Evolutionary conservation across 2,888 invertebrate species (phyloP), one percentile per base, ranked within the genome.

Genomic region (Gryllus longicercus): DNA sequence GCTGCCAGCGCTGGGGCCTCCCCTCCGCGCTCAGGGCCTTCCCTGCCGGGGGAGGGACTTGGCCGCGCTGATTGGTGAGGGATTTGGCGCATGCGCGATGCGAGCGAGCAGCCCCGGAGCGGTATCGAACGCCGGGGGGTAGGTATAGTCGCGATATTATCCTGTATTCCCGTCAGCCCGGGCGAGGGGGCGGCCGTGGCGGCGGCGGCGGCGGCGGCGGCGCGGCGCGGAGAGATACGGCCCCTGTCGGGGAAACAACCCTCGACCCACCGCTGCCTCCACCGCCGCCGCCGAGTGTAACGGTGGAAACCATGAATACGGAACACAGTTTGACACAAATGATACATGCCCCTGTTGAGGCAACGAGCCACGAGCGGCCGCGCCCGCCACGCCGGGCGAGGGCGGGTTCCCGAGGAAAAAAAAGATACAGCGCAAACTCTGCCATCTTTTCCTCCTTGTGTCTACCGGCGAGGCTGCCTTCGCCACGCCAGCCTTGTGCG

Each of bases 291-390:
- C 63, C 63, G 63, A 63, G n/a, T 63, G 63, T 63, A 63, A 63
- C n/a, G 63, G 63, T 63, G 63, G 63, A 63, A 63, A 63, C 63
- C 63, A 63, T 63, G 63, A 63, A 63, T 63, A 63, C 63, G 63
- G 63, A 63, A 63, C 63, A 63, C 63, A 63, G 63, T 63, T 63
- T 63, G 63, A 63, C 63, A 63, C 63, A 63, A 63, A 63, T 63
- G 63, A 63, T 63, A 63, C 63, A 63, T 63, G 63, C 63, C 63
- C 14, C 63, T 63, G 63, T 63, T 63, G 63, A 63, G n/a, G 63
- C 63, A 63, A 63, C 63, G 63, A 63, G 63, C 63, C n/a, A 14
- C 63, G 63, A n/a, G 63, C n/a, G 63, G n/a, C 16, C 14, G 63
- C 16, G 16, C 16, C 38, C n/a, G 63, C 16, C 5, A 63, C 14